Conservation (phyloP, 2,888 invertebrate genomes). For the Lasiommata megera region DNA sequence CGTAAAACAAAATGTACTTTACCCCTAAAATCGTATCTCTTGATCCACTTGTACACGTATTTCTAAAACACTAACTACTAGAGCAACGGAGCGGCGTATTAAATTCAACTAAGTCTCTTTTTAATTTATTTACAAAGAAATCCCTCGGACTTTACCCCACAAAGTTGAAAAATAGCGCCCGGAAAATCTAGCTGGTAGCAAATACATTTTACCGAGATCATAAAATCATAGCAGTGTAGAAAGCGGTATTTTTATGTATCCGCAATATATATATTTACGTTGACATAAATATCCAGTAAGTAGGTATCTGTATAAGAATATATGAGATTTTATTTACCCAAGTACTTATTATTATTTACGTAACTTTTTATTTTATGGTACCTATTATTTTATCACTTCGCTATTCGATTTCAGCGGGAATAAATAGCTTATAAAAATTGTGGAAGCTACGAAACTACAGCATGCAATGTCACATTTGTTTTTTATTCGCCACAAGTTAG, state of each 20-base stretch:
- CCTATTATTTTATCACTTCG: neutral
- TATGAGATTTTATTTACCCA: neutral
- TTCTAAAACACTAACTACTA: no score
- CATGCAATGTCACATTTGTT: neutral
- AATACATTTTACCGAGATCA: conserved; percentile 27
- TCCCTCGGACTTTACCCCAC: neutral
- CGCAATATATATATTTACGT: conserved; percentile 8
- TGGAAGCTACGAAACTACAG: neutral
- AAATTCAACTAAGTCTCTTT: no score
- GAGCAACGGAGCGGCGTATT: no score
- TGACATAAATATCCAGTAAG: conserved; percentile 7
- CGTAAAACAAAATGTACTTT: no score
- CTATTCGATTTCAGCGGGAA: neutral
- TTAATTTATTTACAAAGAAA: neutral
- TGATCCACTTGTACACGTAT: no score
- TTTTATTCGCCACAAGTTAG: no score
- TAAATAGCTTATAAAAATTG: neutral
- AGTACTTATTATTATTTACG: neutral
- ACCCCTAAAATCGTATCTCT: no score
- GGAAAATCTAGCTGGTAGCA: conserved; percentile 17
- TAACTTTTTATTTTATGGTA: neutral
- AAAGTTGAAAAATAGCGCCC: conserved; percentile 17
- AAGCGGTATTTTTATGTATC: conserved; percentile 12
- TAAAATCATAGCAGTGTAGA: conserved; percentile 18
- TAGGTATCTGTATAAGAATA: neutral